Percentiles rank a stretch among this genome's conserved stretches.
Evolutionary conservation across 2,888 invertebrate species (phyloP).

Genomic region (Adelognathus sp.): DNA sequence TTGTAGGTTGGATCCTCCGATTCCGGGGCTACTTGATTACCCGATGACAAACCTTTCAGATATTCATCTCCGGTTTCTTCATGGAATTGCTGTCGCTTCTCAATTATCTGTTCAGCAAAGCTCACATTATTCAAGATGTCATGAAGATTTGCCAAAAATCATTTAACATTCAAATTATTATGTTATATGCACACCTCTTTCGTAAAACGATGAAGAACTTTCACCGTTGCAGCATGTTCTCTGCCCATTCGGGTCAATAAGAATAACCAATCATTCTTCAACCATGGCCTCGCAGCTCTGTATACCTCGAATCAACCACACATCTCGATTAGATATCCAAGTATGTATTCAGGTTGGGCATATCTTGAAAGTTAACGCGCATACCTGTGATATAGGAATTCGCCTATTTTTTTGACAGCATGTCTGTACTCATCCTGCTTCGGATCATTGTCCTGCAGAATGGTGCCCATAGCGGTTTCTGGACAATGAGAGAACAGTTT

Average conservation of each 20-base stretch:
- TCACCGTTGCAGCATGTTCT: slow-evolving; percentile 26
- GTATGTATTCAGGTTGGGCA: no score
- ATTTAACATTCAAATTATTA: background rate
- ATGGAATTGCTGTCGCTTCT: slow-evolving; percentile 56
- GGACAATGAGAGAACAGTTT: background rate
- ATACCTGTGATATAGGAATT: slow-evolving; percentile 44
- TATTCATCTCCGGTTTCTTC: slow-evolving; percentile 47
- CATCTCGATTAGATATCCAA: no score
- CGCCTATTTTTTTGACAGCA: slow-evolving; percentile 49
- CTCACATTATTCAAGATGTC: background rate
- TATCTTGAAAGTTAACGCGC: no score
- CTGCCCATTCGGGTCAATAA: slow-evolving; percentile 28
- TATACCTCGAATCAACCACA: no score
- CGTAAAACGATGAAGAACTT: slow-evolving; percentile 52
- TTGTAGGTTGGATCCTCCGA: background rate
- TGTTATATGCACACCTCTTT: slow-evolving; percentile 20
- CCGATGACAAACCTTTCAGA: slow-evolving; percentile 11
- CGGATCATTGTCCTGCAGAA: slow-evolving; percentile 37
- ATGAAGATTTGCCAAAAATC: background rate
- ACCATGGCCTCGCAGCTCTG: slow-evolving; percentile 57
- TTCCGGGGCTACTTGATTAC: background rate
- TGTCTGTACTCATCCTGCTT: slow-evolving; percentile 48
- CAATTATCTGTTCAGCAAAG: slow-evolving; percentile 44
- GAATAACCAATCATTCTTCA: slow-evolving; percentile 48
- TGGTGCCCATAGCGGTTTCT: slow-evolving; percentile 63